A percentile compares a stretch with the other conserved stretches of the same genome.
These are phyloP conservation scores for Gastracanthus pulcherrimus DNA, from an alignment of 2,888 invertebrate genomes.

Conservation along the genomic window DNA sequence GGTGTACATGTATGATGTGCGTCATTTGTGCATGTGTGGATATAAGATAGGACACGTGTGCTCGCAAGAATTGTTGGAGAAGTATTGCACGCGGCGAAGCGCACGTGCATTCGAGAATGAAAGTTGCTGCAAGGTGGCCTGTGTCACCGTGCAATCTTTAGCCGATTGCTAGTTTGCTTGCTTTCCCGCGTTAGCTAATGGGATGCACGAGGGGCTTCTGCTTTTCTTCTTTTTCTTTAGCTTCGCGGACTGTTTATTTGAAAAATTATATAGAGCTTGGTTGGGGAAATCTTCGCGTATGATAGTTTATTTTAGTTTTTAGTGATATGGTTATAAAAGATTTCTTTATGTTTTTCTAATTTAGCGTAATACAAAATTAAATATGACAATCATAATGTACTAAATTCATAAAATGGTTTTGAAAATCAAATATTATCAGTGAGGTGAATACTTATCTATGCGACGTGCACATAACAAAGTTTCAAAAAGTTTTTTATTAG, in stretches of 20 bases:
- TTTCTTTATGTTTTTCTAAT: not conserved
- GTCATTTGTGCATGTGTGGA: not conserved
- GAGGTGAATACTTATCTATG: too few relatives aligned
- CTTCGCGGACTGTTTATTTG: conserved; percentile 7
- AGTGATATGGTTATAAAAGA: not conserved
- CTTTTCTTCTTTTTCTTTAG: not conserved
- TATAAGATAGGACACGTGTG: not conserved
- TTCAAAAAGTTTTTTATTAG: too few relatives aligned
- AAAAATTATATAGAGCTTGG: conserved; percentile 33
- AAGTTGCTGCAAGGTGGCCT: conserved; percentile 60
- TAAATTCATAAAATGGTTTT: too few relatives aligned
- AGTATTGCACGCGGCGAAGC: too few relatives aligned
- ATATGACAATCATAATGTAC: too few relatives aligned
- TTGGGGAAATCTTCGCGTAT: not conserved
- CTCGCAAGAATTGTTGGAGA: not conserved
- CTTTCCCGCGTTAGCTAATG: conserved; percentile 27
- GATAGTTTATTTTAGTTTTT: not conserved
- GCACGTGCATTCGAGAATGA: too few relatives aligned
- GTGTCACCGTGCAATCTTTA: conserved; percentile 54
- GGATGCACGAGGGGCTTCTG: not conserved
- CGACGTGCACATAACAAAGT: too few relatives aligned
- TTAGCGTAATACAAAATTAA: too few relatives aligned
- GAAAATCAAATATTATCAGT: too few relatives aligned
- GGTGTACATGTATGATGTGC: not conserved
- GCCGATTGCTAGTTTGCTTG: conserved; percentile 46